Evolutionary conservation across 2,797 vertebrate species (phyloP), one percentile per base, ranked within the genome.

Genomic region (Myripristis murdjan): DNA sequence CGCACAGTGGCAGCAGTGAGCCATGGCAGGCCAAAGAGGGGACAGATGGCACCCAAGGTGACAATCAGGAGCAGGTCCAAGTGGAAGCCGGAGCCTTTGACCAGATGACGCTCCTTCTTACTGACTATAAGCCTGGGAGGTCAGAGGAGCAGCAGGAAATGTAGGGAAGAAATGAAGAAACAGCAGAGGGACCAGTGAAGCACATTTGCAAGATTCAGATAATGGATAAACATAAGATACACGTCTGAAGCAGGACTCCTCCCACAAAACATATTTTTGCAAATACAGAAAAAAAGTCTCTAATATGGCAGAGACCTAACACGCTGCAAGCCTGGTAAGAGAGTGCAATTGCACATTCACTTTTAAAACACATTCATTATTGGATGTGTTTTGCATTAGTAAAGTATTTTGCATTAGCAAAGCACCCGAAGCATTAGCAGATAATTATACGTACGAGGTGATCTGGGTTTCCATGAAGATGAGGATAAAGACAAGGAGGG

Each of bases 381-480:
- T 31, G 28, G 28, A 5, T 5, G 5, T 6, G 28, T 31, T 31
- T n/a, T n/a, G n/a, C n/a, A n/a, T n/a, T n/a, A n/a, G n/a, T n/a
- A n/a, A n/a, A n/a, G n/a, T n/a, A n/a, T n/a, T n/a, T n/a, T n/a
- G n/a, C n/a, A n/a, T n/a, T n/a, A n/a, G n/a, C n/a, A n/a, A n/a
- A n/a, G 18, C 8, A 9, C 18, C 28, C 4, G 24, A 9, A 49
- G 7, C 23, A 52, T 56, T 16, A 22, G 6, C 1, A n/a, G 1
- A 12, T 14, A 2, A 51, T 69, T 9, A 52, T 6, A 93, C 98
- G 91, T 91, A 98, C 98, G 97, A 97, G 6, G 98, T 99, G 84
- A 99, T 99, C 85, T 99, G 98, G 4, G 97, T 98, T 92, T 99
- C 98, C 98, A 99, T 99, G 89, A 99, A 99, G 91, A 99, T 99